Evolutionary conservation across 2,888 invertebrate species (phyloP).

Genomic region (Dasypolia templi): DNA sequence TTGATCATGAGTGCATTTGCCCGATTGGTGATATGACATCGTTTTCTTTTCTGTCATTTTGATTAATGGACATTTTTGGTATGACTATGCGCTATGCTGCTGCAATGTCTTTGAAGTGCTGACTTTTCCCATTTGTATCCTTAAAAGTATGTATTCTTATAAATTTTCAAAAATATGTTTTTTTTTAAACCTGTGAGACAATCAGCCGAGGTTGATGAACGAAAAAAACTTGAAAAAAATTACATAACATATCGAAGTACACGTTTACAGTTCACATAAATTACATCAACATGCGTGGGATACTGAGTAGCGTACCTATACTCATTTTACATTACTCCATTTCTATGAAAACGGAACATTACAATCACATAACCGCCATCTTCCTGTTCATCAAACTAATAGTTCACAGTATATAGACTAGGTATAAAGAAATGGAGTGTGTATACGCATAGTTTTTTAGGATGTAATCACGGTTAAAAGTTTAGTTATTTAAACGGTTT

Average conservation of each 20-base stretch:
- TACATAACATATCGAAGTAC: constrained; percentile 4
- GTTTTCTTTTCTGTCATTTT: constrained; percentile 2
- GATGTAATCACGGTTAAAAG: not conserved
- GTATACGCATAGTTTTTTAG: not conserved
- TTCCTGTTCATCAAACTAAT: constrained; percentile 49
- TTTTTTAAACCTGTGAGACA: not conserved
- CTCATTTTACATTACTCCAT: constrained; percentile 15
- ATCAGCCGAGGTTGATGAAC: not conserved
- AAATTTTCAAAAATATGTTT: not conserved
- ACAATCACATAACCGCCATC: constrained; percentile 26
- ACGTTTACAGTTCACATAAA: constrained; percentile 8
- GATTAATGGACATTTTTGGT: not conserved
- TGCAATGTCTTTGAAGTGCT: not conserved
- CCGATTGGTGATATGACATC: constrained; percentile 25
- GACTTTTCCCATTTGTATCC: not conserved
- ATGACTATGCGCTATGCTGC: not conserved
- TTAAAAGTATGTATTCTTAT: not conserved
- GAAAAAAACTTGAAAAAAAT: not conserved
- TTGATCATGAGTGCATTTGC: constrained; percentile 6
- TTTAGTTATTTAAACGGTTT: not conserved
- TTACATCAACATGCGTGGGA: constrained; percentile 27
- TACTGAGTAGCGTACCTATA: constrained; percentile 23
- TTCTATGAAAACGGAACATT: constrained; percentile 31
- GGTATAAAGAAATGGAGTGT: constrained; percentile 27
- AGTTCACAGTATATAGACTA: constrained; percentile 61